phyloP scores from a whole-genome alignment of 2,113 vertebrate species.

The Arothron firmamentum region DNA sequence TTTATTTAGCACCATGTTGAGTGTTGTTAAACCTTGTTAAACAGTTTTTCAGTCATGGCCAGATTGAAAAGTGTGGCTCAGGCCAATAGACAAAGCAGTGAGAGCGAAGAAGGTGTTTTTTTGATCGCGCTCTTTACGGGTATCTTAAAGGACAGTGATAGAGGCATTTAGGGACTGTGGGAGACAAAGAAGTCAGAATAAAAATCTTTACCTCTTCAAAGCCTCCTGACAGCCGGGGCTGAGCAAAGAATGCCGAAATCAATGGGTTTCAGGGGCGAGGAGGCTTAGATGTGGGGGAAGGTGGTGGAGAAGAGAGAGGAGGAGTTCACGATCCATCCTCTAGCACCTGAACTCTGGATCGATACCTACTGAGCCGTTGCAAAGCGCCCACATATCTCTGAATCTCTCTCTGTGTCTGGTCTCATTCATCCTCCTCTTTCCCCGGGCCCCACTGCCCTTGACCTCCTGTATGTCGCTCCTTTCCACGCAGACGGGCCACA shows the following conservation, averaged over 20 bases:
- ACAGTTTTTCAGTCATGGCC: not conserved
- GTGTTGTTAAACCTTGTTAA: too few species aligned
- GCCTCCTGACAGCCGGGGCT: slow-evolving; percentile 8
- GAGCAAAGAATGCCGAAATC: slow-evolving; percentile 22
- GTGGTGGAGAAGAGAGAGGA: slow-evolving; percentile 20
- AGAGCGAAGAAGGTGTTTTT: not conserved
- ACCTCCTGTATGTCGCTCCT: slow-evolving; percentile 29
- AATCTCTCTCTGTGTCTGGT: slow-evolving; percentile 2
- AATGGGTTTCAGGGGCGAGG: slow-evolving; percentile 13
- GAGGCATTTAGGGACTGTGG: slow-evolving; percentile 11
- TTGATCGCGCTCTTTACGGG: not conserved
- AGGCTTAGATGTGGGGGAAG: slow-evolving; percentile 26
- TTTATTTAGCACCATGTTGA: too few species aligned
- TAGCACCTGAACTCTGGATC: slow-evolving; percentile 58
- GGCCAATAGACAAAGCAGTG: not conserved
- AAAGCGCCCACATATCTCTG: slow-evolving; percentile 47
- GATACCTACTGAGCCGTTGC: slow-evolving; percentile 51
- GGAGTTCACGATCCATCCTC: slow-evolving; percentile 56
- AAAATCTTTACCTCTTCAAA: slow-evolving; percentile 5
- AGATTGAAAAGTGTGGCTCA: not conserved
- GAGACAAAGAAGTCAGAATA: not conserved
- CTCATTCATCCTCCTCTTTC: slow-evolving; percentile 29
- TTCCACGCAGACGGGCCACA: not conserved
- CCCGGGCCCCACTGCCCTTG: slow-evolving; percentile 21
- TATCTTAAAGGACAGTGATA: slow-evolving; percentile 12